Base-by-base conservation (phyloP, 2,797 vertebrate genomes). In the Yasuhikotakia modesta region DNA sequence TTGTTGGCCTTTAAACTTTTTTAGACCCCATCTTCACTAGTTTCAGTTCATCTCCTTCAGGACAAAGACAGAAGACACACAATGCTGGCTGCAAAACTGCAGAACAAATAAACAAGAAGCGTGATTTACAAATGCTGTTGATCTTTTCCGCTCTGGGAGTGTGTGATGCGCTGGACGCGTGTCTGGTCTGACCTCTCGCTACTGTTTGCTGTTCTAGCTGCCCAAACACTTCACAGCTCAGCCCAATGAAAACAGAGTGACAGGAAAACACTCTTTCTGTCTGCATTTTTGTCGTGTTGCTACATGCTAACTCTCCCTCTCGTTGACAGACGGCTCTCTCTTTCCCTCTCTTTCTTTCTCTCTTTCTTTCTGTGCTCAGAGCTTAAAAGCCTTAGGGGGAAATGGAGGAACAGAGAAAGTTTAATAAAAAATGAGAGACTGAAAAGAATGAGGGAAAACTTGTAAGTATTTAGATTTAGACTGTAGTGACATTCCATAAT, bases 201-300 rank as follows among this genome's bases (percentile, higher is more conserved):
- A 43, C 16, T 22, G 43, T 53, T 70, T 61, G 24, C 45, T 70
- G 64, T 64, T 64, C 21, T 24, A 14, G 66, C 66, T 77, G 75
- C 76, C 76, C 76, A 63, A 67, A 70, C 76, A 70, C 58, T 78
- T 78, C 76, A 70, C 68, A 46, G 55, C 64, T 70, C 13, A 71
- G 76, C 68, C 32, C 58, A 63, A 78, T 61, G 52, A 7, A 53
- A 66, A 48, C 30, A 39, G 65, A 77, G 70, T n/a, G 39, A 21
- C 67, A 63, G 78, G 60, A 78, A 81, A 70, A 81, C 57, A 80
- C 77, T 69, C 78, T 86, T 86, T 75, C 77, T 87, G 84, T 86
- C 87, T 91, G 90, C 93, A 94, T 94, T 92, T 89, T 91, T 94
- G 88, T 92, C 93, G 85, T 91, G 93, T 87, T 88, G 91, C 90